Percentiles rank a stretch among this genome's conserved stretches.
phyloP scores from a whole-genome alignment of 2,113 vertebrate species.

The Empidonax traillii region DNA sequence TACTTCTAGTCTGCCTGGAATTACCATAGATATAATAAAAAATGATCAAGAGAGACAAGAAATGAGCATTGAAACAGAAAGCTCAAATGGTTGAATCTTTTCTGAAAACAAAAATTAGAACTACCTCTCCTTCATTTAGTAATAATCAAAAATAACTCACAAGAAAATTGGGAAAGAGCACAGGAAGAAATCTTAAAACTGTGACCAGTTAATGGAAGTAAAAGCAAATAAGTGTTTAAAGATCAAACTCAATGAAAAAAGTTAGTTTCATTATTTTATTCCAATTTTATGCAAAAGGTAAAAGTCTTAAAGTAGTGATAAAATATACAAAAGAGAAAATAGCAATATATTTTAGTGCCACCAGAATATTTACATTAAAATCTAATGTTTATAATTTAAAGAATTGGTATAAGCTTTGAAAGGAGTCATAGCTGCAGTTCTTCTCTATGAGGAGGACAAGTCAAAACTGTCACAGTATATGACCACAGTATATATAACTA shows the following conservation, averaged over 20 bases:
- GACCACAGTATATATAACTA: neutral
- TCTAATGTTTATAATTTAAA: neutral
- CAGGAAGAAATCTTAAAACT: neutral
- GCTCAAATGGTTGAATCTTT: neutral
- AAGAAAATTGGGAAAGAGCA: neutral
- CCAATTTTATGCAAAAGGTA: neutral
- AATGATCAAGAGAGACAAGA: neutral
- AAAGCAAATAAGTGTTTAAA: neutral
- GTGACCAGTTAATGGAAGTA: neutral
- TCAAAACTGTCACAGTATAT: neutral
- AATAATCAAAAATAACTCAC: neutral
- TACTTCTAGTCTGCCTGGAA: neutral
- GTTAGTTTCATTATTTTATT: neutral
- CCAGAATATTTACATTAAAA: neutral
- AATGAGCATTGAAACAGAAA: neutral
- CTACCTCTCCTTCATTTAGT: neutral
- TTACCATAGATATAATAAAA: neutral
- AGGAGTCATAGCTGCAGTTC: neutral
- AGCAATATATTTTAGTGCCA: neutral
- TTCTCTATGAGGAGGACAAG: neutral
- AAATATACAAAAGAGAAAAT: neutral
- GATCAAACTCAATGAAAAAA: neutral
- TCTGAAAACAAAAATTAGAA: neutral
- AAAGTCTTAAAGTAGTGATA: neutral
- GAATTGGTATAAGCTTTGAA: neutral